These are phyloP conservation scores for Sakesphorus luctuosus DNA, from an alignment of 2,113 vertebrate genomes.

Conservation along the genomic window DNA sequence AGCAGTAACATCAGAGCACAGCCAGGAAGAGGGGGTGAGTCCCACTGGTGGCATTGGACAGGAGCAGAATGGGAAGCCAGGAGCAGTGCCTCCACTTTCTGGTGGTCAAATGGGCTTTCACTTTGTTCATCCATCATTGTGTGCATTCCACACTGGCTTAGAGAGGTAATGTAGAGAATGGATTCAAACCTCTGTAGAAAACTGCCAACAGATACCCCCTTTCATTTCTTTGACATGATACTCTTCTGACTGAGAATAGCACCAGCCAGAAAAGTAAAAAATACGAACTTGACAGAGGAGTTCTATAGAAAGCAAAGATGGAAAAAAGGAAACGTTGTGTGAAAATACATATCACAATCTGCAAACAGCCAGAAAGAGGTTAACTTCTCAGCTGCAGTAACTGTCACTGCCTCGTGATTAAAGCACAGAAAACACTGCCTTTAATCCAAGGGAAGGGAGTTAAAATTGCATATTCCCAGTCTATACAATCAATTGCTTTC, in stretches of 20 bases:
- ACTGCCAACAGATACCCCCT: background rate
- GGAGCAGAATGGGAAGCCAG: background rate
- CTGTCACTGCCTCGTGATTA: background rate
- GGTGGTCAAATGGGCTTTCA: background rate
- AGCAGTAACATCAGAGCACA: background rate
- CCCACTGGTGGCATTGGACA: background rate
- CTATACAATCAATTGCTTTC: background rate
- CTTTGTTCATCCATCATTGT: background rate
- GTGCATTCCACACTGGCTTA: background rate
- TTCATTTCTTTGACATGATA: background rate
- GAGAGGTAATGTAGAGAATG: background rate
- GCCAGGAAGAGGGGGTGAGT: background rate
- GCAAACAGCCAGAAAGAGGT: background rate
- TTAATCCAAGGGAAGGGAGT: background rate
- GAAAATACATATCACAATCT: background rate
- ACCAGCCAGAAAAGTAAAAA: background rate
- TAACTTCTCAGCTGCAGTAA: background rate
- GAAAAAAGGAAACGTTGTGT: background rate
- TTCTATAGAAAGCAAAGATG: background rate
- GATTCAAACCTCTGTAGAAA: background rate
- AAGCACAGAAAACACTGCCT: slow-evolving; percentile 3
- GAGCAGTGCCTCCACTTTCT: background rate
- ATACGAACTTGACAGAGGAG: background rate
- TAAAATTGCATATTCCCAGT: background rate
- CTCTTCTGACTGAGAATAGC: background rate